phyloP scores from a whole-genome alignment of 2,888 invertebrate genomes.

The Sminthurinus aureus region DNA sequence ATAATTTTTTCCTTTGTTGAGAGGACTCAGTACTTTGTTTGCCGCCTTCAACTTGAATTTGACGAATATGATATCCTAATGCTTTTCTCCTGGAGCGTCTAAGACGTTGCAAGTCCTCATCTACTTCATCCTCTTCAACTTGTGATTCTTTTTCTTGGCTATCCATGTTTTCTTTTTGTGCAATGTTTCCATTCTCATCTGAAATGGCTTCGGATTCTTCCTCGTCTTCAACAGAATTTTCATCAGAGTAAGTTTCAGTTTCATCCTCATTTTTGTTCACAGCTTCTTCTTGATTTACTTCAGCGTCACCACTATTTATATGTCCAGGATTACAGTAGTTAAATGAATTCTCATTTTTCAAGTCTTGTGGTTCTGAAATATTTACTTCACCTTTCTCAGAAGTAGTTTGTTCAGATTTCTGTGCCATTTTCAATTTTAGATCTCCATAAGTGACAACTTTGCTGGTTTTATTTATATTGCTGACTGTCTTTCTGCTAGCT shows the following conservation, averaged over 20 bases:
- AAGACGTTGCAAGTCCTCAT: neutral
- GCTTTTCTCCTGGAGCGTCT: slow-evolving; percentile 14
- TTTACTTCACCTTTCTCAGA: neutral
- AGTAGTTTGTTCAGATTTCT: neutral
- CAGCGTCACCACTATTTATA: neutral
- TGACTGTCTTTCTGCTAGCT: neutral
- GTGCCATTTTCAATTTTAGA: neutral
- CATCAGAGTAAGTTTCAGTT: neutral
- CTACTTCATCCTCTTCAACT: slow-evolving; percentile 5
- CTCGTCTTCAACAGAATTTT: neutral
- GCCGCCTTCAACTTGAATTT: neutral
- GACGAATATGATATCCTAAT: slow-evolving; percentile 11
- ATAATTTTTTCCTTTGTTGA: neutral
- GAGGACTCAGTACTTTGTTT: neutral
- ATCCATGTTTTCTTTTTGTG: neutral
- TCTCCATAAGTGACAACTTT: slow-evolving; percentile 24
- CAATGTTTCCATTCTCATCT: neutral
- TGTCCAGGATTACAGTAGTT: too few species aligned
- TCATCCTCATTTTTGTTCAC: slow-evolving; percentile 10
- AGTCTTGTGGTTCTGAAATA: neutral
- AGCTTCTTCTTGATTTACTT: neutral
- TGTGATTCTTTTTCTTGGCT: neutral
- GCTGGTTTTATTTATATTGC: neutral
- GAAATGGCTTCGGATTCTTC: neutral
- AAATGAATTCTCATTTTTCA: too few species aligned